Evolutionary conservation across 2,888 invertebrate species (phyloP), one percentile per base, ranked within the genome.

Genomic region (Argynnis bischoffii): DNA sequence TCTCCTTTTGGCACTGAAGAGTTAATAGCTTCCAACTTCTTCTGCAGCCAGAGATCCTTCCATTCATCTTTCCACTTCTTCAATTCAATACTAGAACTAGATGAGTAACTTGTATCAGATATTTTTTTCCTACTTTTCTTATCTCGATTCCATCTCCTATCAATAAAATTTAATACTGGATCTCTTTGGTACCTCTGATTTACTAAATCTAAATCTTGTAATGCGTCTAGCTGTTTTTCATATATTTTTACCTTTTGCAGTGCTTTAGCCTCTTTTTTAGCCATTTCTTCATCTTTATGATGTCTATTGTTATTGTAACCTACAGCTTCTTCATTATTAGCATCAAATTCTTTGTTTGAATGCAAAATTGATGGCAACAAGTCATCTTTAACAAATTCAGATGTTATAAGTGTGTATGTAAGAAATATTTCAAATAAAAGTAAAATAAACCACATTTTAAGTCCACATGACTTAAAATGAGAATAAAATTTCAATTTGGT

Each of bases 1-100:
- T 91, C 90, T 5, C 85, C 87, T 18, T 69, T 75, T 0, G 76
- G 76, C 5, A 64, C 46, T 0, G 84, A 71, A 0, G 80, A 69
- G 67, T 89, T 88, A 1, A 87, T 72, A 4, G 80, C 81, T 67
- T 81, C 79, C 47, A 78, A 60, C 54, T 81, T 81, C 64, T 78
- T 81, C 63, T 77, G 69, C 54, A 78, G 21, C 81, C 81, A 81
- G 35, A 74, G 68, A 18, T 79, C 74, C 46, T 74, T 74, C 78
- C 80, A 81, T 55, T 81, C 81, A 0, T 79, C 77, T 41, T 81
- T 81, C 79, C 81, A 81, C 41, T 78, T 69, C 47, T 61, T 63
- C 54, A 75, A 13, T 50, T 82, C 81, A 13, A 73, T n/a, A 54
- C 81, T 81, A 8, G 81, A 80, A 71, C 81, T 81, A 15, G 75